Evolutionary conservation across 23 tunicate species (phyloP).

Genomic region (Aplidium turbinatum): DNA sequence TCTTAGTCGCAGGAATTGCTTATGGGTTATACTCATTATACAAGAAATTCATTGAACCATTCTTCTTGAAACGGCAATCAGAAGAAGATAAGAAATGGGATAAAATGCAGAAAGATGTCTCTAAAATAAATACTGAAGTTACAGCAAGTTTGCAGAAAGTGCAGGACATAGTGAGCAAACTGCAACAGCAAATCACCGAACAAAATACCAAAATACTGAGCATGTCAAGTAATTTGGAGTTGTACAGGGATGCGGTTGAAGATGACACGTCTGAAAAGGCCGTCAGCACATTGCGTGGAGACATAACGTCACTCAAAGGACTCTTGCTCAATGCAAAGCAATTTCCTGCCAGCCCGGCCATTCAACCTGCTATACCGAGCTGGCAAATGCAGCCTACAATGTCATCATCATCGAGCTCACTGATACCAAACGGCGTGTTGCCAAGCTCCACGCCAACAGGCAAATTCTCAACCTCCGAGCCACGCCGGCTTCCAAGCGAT

Average conservation of each 20-base stretch:
- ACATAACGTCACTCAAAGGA: slow-evolving; percentile 46
- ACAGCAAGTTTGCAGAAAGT: not conserved
- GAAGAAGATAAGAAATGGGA: slow-evolving; percentile 14
- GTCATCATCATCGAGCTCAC: too few species aligned
- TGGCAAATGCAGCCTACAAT: slow-evolving; percentile 72
- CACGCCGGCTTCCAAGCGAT: not conserved
- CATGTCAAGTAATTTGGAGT: too few species aligned
- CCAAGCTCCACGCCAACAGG: not conserved
- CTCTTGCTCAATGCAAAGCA: slow-evolving; percentile 43
- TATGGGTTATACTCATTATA: slow-evolving; percentile 35
- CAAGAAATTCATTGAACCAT: slow-evolving; percentile 42
- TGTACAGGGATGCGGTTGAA: too few species aligned
- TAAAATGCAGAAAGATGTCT: slow-evolving; percentile 23
- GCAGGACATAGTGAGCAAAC: too few species aligned
- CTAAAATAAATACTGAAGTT: slow-evolving; percentile 11
- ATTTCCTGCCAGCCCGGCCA: slow-evolving; percentile 50
- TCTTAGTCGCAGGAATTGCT: slow-evolving; percentile 52
- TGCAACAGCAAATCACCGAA: too few species aligned
- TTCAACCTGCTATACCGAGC: slow-evolving; percentile 57
- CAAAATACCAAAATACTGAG: too few species aligned
- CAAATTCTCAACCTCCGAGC: not conserved
- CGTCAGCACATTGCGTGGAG: slow-evolving; percentile 26
- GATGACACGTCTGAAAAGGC: not conserved
- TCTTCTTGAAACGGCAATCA: slow-evolving; percentile 1
- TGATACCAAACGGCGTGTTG: too few species aligned